These are phyloP conservation scores for Poecile montanus DNA, from an alignment of 2,797 vertebrate species.

Conservation along the genomic window DNA sequence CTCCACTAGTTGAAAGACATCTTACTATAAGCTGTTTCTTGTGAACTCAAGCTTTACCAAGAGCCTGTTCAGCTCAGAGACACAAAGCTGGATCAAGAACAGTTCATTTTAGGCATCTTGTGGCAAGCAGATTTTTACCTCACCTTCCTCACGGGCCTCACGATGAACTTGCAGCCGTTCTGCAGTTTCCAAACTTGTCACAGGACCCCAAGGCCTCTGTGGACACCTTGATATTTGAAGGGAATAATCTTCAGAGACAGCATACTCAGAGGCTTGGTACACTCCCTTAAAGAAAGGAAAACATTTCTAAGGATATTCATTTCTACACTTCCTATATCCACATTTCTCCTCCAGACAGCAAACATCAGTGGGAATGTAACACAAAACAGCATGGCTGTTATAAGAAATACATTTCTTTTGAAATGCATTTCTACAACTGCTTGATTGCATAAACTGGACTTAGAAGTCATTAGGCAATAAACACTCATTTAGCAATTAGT, in stretches of 20 bases:
- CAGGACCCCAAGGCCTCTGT: constrained; percentile 6
- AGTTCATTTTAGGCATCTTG: background rate
- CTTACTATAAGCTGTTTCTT: background rate
- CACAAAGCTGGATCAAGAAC: background rate
- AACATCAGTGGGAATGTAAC: background rate
- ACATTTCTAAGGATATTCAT: background rate
- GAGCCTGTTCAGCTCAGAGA: background rate
- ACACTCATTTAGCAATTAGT: background rate
- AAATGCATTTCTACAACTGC: background rate
- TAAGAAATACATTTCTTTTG: background rate
- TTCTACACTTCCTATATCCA: background rate
- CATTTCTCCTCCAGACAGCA: background rate
- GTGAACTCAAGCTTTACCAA: background rate
- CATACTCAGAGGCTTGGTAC: constrained; percentile 82
- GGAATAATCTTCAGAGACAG: constrained; percentile 81
- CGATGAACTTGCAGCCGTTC: constrained; percentile 83
- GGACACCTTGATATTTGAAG: constrained; percentile 65
- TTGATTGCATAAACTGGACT: background rate
- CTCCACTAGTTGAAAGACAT: background rate
- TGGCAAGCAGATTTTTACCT: background rate
- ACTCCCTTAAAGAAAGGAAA: constrained; percentile 76
- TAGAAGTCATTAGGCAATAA: background rate
- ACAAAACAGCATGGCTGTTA: background rate
- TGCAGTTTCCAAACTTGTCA: constrained; percentile 71
- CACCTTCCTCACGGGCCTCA: constrained; percentile 87